Evolutionary conservation across 2,113 vertebrate species (phyloP).

Genomic region (Pelmatolapia mariae): DNA sequence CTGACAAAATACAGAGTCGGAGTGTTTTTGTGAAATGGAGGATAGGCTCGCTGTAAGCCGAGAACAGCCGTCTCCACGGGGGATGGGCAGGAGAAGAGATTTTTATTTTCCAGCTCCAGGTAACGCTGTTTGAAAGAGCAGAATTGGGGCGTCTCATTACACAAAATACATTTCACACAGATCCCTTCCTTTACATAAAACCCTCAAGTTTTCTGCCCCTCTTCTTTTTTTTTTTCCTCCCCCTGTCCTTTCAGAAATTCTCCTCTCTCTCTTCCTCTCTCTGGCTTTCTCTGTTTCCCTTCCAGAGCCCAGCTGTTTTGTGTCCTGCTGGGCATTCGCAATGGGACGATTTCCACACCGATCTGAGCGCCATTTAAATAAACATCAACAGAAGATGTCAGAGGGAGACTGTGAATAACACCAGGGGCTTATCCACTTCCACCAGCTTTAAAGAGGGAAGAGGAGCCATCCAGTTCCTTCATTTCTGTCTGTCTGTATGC

Average conservation of each 20-base stretch:
- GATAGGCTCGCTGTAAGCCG: not conserved
- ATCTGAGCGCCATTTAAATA: constrained; percentile 58
- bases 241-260: constrained; percentile 2
- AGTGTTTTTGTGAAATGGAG: constrained; percentile 28
- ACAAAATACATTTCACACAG: constrained; percentile 49
- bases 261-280: not conserved
- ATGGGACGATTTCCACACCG: constrained; percentile 47
- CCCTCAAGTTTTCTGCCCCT: not conserved
- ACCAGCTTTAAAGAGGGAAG: constrained; percentile 35
- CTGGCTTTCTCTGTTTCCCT: constrained; percentile 17
- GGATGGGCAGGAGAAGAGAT: constrained; percentile 10
- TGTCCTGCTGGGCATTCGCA: constrained; percentile 42
- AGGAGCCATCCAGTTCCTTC: constrained; percentile 17
- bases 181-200: constrained; percentile 32
- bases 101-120: constrained; percentile 48
- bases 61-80: constrained; percentile 2
- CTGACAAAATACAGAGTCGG: constrained; percentile 11
- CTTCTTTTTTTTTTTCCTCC: not conserved
- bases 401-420: constrained; percentile 50
- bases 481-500: constrained; percentile 25
- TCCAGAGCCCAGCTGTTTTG: constrained; percentile 48
- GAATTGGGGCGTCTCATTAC: constrained; percentile 51
- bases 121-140: constrained; percentile 40
- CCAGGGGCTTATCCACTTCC: constrained; percentile 61
- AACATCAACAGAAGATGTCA: constrained; percentile 62